Conservation (phyloP, 2,113 vertebrate species). For the Holacanthus passer region DNA sequence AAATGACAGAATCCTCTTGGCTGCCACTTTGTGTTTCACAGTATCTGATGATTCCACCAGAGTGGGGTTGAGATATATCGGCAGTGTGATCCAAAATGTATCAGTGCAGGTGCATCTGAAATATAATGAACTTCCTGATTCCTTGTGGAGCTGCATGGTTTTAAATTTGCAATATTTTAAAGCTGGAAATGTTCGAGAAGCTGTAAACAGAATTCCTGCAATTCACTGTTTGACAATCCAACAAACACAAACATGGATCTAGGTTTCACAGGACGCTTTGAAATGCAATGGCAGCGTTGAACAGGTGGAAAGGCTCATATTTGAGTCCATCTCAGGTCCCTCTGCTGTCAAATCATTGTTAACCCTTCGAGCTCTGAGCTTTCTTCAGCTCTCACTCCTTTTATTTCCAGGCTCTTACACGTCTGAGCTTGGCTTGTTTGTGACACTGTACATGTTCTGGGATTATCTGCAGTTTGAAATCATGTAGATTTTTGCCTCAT, state of each 20-base stretch:
- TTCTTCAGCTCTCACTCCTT: not conserved
- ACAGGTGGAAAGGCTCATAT: not conserved
- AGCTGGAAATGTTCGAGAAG: not conserved
- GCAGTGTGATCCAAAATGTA: not conserved
- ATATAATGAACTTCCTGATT: no score
- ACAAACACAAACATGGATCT: not conserved
- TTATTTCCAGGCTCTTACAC: not conserved
- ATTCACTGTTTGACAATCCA: not conserved
- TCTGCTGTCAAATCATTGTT: not conserved
- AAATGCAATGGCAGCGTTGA: not conserved
- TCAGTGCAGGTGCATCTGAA: not conserved
- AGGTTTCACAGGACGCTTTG: not conserved
- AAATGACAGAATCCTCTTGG: constrained; percentile 2
- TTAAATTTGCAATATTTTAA: not conserved
- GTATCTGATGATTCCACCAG: constrained; percentile 1
- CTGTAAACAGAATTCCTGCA: not conserved
- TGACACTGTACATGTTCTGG: no score
- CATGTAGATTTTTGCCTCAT: not conserved
- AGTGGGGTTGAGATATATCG: not conserved
- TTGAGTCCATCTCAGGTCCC: not conserved
- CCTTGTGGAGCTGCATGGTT: no score
- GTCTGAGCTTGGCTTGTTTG: not conserved
- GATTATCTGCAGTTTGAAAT: not conserved
- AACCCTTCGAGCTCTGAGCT: not conserved
- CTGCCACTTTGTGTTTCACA: not conserved